Base-by-base conservation (phyloP, 2,888 invertebrate genomes). In the Chalcis sispes region DNA sequence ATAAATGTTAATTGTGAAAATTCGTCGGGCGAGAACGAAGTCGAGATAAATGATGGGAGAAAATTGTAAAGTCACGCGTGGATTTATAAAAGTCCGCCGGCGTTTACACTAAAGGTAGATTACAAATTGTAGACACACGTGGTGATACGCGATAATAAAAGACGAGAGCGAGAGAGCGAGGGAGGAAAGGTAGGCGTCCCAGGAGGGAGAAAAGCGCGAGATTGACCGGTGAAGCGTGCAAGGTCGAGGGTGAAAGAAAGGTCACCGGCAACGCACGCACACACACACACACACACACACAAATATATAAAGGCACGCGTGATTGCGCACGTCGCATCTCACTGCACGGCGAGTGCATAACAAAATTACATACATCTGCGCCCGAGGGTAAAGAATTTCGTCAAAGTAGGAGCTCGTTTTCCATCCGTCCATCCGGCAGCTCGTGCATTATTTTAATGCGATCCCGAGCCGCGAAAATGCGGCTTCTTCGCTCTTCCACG, bases 221-320 rank as follows among this genome's bases (percentile, higher is more conserved):
- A 58, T 32, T 27, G 46, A 72, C 46, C 48, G 32, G 32, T 15
- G 56, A 29, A 7, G 72, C 48, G 36, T 58, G 58, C 56, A 58
- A 65, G 65, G 48, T 72, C 65, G 65, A 72, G 48, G 48, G 32
- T 32, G 42, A n/a, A 50, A 5, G 27, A 42, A 64, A 64, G 64
- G 54, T 64, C 61, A 42, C 4, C n/a, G n/a, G n/a, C n/a, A n/a
- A n/a, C 10, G 18, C 8, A 18, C 10, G 42, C 8, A n/a, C 61
- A 23, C 42, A 36, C 20, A 18, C 42, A 42, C 15, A 42, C n/a
- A n/a, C 61, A 23, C 42, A 36, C 20, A 18, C 42, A 42, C 15
- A 42, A 42, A 13, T 42, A 42, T 42, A 15, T 42, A 42, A 8
- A 8, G 32, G 5, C 32, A 8, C 15, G 15, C n/a, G n/a, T n/a